Evolutionary conservation across 2,113 vertebrate species (phyloP).

Genomic region (Chloropsis hardwickii): DNA sequence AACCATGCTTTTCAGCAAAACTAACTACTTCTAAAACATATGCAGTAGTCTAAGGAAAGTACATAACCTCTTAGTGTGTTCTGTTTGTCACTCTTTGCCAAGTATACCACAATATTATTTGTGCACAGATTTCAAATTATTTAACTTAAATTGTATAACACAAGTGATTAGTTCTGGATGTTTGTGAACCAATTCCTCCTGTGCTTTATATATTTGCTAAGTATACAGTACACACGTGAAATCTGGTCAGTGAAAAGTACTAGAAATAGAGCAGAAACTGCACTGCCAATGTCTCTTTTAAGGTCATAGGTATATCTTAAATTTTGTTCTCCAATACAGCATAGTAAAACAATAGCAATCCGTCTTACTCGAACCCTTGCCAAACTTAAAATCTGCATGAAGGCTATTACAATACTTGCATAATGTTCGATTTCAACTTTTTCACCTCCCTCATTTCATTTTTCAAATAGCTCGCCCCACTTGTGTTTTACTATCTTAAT

Average conservation of each 20-base stretch:
- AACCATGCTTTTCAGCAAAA: neutral
- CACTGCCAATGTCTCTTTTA: neutral
- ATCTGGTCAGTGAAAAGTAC: neutral
- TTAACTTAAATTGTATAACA: neutral
- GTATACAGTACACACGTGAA: neutral
- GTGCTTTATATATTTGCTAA: neutral
- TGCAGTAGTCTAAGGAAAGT: neutral
- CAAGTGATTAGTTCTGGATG: neutral
- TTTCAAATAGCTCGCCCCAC: neutral
- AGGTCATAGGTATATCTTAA: neutral
- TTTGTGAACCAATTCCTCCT: neutral
- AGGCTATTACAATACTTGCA: neutral
- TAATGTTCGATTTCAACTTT: neutral
- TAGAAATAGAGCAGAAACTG: neutral
- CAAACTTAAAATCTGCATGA: neutral
- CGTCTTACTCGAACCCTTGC: neutral
- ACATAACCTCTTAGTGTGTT: neutral
- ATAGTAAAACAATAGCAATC: neutral
- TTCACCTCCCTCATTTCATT: neutral
- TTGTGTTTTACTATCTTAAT: neutral
- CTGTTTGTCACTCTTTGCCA: neutral
- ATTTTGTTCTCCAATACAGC: neutral
- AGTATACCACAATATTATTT: neutral
- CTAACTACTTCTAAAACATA: neutral
- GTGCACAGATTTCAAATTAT: neutral